Evolutionary conservation across 2,113 vertebrate genomes (phyloP).

Genomic region (Bombycilla garrulus): DNA sequence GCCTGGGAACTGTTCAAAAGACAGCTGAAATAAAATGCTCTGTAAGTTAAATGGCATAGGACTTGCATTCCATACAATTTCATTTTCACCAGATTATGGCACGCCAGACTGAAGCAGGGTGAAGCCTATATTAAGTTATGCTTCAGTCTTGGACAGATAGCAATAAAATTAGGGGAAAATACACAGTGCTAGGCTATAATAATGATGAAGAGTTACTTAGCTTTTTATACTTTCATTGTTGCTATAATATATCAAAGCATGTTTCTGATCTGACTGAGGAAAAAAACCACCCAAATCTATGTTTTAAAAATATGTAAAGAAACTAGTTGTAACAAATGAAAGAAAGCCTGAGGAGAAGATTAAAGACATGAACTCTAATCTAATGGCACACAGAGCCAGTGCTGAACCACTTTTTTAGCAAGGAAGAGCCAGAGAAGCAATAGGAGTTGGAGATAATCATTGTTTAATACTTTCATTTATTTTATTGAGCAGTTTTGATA

Average conservation of each 20-base stretch:
- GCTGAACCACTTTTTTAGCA: background rate
- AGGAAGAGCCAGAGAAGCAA: background rate
- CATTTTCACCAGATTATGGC: constrained; percentile 16
- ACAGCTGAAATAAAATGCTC: constrained; percentile 51
- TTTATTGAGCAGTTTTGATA: background rate
- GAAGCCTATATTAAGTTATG: background rate
- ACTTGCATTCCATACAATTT: constrained; percentile 5
- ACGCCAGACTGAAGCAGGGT: background rate
- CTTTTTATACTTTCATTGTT: background rate
- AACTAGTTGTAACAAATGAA: background rate
- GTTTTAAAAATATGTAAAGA: background rate
- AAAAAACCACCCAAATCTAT: background rate
- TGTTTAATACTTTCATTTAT: background rate
- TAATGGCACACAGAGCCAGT: background rate
- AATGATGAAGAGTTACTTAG: background rate
- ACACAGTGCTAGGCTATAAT: background rate
- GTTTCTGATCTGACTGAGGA: background rate
- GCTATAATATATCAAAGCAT: background rate
- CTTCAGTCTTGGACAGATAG: background rate
- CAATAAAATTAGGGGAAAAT: background rate
- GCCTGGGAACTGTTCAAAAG: constrained; percentile 59
- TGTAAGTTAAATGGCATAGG: constrained; percentile 26
- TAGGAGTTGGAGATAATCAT: background rate
- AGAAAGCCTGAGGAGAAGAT: background rate
- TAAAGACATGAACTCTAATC: background rate